phyloP scores from a whole-genome alignment of 2,113 vertebrate genomes.

The Phrynosoma blainvillii region DNA sequence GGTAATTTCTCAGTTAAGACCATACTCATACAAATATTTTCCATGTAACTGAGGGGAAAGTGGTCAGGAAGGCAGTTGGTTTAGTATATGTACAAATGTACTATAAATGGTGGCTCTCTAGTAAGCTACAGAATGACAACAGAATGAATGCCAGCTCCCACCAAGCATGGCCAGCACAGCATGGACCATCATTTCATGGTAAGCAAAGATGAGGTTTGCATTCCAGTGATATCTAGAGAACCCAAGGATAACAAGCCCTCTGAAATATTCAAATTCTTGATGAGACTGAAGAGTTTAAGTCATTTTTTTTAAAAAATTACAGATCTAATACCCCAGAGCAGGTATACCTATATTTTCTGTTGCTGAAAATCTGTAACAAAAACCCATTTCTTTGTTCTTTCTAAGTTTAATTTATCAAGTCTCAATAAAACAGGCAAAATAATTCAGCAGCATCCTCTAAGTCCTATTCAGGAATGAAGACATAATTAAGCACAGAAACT shows the following conservation, averaged over 20 bases:
- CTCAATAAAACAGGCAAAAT: constrained; percentile 38
- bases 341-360: neutral
- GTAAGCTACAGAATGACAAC: neutral
- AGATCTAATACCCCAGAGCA: neutral
- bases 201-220: no score
- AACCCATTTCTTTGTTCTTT: neutral
- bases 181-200: no score
- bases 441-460: neutral
- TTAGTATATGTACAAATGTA: neutral
- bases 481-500: neutral
- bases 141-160: no score
- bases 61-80: no score
- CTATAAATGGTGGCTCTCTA: neutral
- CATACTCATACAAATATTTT: neutral
- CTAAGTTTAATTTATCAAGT: constrained; percentile 29
- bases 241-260: no score
- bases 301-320: neutral
- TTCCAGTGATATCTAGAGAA: no score
- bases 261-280: neutral
- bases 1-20: neutral
- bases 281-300: constrained; percentile 4
- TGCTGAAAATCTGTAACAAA: neutral
- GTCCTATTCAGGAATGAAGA: neutral
- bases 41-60: neutral
- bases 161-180: no score